phyloP scores from a whole-genome alignment of 2,888 invertebrate genomes.

The Ormyrus labotus region DNA sequence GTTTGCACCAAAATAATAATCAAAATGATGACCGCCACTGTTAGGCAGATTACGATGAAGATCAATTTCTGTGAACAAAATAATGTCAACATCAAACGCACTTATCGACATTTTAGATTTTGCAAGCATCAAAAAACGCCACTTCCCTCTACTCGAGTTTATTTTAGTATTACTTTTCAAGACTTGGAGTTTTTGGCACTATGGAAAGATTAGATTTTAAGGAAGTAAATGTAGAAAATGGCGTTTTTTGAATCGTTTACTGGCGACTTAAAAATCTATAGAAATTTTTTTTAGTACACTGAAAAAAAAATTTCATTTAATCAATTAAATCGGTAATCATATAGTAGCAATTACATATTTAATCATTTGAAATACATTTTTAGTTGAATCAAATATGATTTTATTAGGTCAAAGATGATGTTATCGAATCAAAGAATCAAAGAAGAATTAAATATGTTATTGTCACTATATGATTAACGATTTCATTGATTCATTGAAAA shows the following conservation, averaged over 20 bases:
- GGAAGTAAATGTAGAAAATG: slow-evolving; percentile 14
- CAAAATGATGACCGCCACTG: slow-evolving; percentile 86
- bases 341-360: too few relatives aligned
- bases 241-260: slow-evolving; percentile 42
- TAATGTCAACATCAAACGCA: slow-evolving; percentile 62
- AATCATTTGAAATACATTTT: too few relatives aligned
- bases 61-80: slow-evolving; percentile 89
- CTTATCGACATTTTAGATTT: slow-evolving; percentile 25
- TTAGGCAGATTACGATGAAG: slow-evolving; percentile 91
- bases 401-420: too few relatives aligned
- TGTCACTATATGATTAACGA: too few relatives aligned
- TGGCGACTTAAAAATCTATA: slow-evolving; percentile 30
- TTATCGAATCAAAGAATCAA: too few relatives aligned
- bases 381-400: too few relatives aligned
- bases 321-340: too few relatives aligned
- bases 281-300: slow-evolving; percentile 18
- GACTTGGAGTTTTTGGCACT: slow-evolving; percentile 41
- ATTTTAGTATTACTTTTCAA: background rate
- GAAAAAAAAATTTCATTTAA: too few relatives aligned
- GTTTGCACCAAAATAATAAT: slow-evolving; percentile 81
- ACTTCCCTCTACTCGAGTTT: slow-evolving; percentile 9
- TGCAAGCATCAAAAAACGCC: slow-evolving; percentile 40
- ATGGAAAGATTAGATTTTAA: background rate
- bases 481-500: too few relatives aligned
- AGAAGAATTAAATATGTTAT: too few relatives aligned